Evolutionary conservation across 1,140 invertebrate species (phyloP).

Genomic region (Euura lappo): DNA sequence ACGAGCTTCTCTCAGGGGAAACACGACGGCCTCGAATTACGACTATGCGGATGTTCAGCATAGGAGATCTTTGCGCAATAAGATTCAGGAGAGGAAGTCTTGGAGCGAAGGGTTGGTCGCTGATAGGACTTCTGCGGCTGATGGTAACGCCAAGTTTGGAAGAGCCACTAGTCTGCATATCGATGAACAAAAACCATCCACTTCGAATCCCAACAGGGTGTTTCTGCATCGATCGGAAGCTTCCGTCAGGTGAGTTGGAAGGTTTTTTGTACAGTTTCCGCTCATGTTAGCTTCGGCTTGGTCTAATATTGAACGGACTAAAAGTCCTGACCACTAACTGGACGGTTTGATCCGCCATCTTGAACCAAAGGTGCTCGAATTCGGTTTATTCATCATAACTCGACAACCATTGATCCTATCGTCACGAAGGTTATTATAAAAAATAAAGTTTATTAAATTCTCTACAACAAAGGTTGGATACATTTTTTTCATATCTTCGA

Average conservation of each 20-base stretch:
- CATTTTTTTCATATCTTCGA: too few relatives aligned
- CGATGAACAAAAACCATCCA: slow-evolving; percentile 29
- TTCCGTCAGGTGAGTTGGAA: neutral
- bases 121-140: slow-evolving; percentile 10
- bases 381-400: too few relatives aligned
- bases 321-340: too few relatives aligned
- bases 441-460: too few relatives aligned
- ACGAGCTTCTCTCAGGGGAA: neutral
- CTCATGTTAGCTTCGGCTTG: neutral
- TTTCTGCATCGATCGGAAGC: neutral
- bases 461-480: too few relatives aligned
- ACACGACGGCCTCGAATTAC: neutral
- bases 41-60: neutral
- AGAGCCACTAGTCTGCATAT: slow-evolving; percentile 32
- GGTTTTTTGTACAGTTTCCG: neutral
- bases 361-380: too few relatives aligned
- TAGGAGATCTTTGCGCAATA: slow-evolving; percentile 8
- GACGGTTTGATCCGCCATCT: too few relatives aligned
- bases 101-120: slow-evolving; percentile 38
- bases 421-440: too few relatives aligned
- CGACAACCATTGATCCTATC: too few relatives aligned
- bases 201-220: slow-evolving; percentile 25
- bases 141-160: slow-evolving; percentile 16
- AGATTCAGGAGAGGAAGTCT: slow-evolving; percentile 37
- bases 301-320: too few relatives aligned